phyloP scores from a whole-genome alignment of 1,140 invertebrate genomes.

The Pararge aegeria region DNA sequence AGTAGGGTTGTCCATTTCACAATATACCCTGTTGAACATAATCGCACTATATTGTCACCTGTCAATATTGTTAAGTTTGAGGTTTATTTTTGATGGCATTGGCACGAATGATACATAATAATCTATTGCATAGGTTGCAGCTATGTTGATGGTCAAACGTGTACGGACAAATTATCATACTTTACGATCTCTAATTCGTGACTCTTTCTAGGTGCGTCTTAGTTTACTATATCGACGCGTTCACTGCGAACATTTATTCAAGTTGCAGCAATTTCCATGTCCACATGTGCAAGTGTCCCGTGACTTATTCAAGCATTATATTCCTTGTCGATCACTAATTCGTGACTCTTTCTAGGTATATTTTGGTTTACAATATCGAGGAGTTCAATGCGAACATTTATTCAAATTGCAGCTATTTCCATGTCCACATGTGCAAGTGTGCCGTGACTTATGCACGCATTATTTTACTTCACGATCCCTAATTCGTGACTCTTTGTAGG shows the following conservation, averaged over 20 bases:
- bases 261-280: slow-evolving; percentile 69
- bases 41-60: too few species aligned
- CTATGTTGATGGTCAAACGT: slow-evolving; percentile 71
- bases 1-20: too few species aligned
- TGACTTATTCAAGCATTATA: slow-evolving; percentile 65
- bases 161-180: slow-evolving; percentile 56
- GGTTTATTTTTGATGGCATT: too few species aligned
- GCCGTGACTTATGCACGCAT: slow-evolving; percentile 65
- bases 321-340: slow-evolving; percentile 63
- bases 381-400: slow-evolving; percentile 56
- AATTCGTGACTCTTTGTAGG: too few species aligned
- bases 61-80: too few species aligned
- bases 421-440: slow-evolving; percentile 66
- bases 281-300: slow-evolving; percentile 64
- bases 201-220: too few species aligned
- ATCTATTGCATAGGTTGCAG: slow-evolving; percentile 66
- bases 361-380: too few species aligned
- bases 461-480: slow-evolving; percentile 60
- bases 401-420: slow-evolving; percentile 69
- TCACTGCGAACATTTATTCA: slow-evolving; percentile 64
- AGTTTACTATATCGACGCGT: background rate
- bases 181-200: too few species aligned
- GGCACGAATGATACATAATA: too few species aligned
- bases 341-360: too few species aligned
- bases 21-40: too few species aligned